Base-by-base conservation (phyloP, 2,113 vertebrate genomes). In the Microtus richardsoni region DNA sequence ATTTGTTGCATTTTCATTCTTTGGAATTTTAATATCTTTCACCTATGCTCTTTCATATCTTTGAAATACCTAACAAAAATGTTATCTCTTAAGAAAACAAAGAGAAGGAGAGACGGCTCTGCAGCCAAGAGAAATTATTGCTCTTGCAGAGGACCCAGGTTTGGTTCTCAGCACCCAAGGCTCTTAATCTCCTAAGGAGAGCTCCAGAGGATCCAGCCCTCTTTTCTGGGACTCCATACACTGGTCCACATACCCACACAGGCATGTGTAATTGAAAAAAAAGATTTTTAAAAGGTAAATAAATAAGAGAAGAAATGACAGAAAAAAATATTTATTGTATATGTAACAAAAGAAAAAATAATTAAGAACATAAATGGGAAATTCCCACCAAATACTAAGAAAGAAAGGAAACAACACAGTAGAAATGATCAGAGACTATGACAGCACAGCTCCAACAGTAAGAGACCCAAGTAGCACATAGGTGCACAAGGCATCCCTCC, bases 21-120 rank as follows among this genome's bases (percentile, higher is more conserved):
- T 93, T 91, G 41, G 39, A 14, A 11, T 74, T 95, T 87, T 47
- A 96, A 78, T 16, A 30, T 66, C 79, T 84, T 95, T 96, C 52
- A 90, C 58, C 33, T n/a, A 47, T 87, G 62, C 11, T 77, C 16
- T 64, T 91, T 64, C 78, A 2, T 36, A 71, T 54, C 22, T 52
- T 70, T 80, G 30, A 17, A 90, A 77, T 33, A 83, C 22, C 88
- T 94, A 64, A 90, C 75, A 7, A 49, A 75, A 47, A 30, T 26
- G 17, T 33, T 47, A 79, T 90, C 64, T 87, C 26, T 84, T 58
- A 77, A 88, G 74, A 2, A 88, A 44, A 95, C 88, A 68, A 49
- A 80, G 4, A 93, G 52, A 17, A 21, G 39, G 49, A 82, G 78
- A 58, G 19, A 58, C 26, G 33, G 17, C 10, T 26, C 54, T 33